Base-by-base conservation (phyloP, 1,140 invertebrate genomes). In the Caenorhabditis brenneri region DNA sequence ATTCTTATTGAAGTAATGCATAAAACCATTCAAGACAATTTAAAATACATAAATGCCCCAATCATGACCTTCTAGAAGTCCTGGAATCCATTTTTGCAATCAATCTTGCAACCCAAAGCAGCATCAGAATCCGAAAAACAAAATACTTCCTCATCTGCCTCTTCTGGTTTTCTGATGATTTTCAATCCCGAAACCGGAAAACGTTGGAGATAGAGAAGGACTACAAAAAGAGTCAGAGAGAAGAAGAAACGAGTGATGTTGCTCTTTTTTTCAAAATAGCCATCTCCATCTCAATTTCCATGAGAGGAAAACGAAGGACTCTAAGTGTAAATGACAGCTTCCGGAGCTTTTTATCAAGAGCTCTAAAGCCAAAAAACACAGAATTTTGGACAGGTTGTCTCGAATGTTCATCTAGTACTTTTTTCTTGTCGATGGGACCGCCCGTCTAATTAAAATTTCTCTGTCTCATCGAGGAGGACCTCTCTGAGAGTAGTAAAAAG, bases 301-400 rank as follows among this genome's bases (percentile, higher is more conserved):
- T 27, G 24, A 42, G 12, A 42, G 39, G 12, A 42, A 51, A 51
- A 51, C 22, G 49, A 51, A 16, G 22, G 49, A 55, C 51, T 51
- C n/a, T 55, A 55, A 55, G 53, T 55, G 53, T 55, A 55, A 55
- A 55, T 55, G 53, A 55, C 53, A 55, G 53, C 49, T 51, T 51
- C n/a, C 22, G 19, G n/a, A n/a, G n/a, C n/a, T n/a, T n/a, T n/a
- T n/a, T n/a, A n/a, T n/a, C n/a, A n/a, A 16, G 53, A 22, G 22
- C 15, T 0, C 19, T 6, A 51, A 5, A 55, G 24, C 53, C 53
- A 29, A 29, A 55, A 55, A 55, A 55, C 9, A 55, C 6, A 55
- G 48, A 55, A 27, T 12, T 4, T 55, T 55, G 5, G 53, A 55
- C 53, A 55, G 53, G 53, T 29, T 27, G 1, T 24, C 4, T 24